Base-by-base conservation (phyloP, 2,888 invertebrate species). In the Drosophila setosimentum region DNA sequence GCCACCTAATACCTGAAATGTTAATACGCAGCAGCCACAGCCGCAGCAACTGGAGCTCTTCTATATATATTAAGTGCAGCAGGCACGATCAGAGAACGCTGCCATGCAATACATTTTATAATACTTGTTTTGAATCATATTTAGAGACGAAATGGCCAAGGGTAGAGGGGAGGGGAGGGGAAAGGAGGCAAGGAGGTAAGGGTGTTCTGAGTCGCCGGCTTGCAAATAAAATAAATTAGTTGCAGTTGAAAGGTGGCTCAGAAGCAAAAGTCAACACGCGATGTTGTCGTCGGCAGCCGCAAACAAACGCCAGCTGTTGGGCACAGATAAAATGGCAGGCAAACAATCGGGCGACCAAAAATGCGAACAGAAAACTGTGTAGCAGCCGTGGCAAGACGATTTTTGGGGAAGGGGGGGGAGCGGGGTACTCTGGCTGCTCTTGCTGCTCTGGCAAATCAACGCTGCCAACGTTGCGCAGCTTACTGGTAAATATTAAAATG, bases 181-280 rank as follows among this genome's bases (percentile, higher is more conserved):
- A 10, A 3, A 10, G 10, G 0, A 11, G 24, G n/a, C 1, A 13
- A n/a, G 16, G 0, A 6, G 3, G 18, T 6, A n/a, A 6, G 24
- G 7, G 48, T 42, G 13, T 2, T 8, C 59, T 64, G 73, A 57
- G 68, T 73, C 53, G 75, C 64, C 73, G 76, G 81, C 77, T 82
- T 82, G 89, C 83, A 90, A 86, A 90, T 90, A 90, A 86, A 86
- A 90, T 86, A 90, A 86, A 86, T 86, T 86, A 90, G 86, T 76
- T 90, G 88, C 88, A 88, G 90, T 89, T 86, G 88, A 86, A 86
- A 86, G 85, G 85, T 86, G 80, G 88, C 88, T 89, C 90, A 85
- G 89, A 80, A 87, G 80, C 80, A 78, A 86, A 87, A 89, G 85
- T 86, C 85, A 90, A 86, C 89, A 87, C 80, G 90, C 86, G 79